Conservation (phyloP, 2,113 vertebrate genomes). For the Colossoma macropomum region DNA sequence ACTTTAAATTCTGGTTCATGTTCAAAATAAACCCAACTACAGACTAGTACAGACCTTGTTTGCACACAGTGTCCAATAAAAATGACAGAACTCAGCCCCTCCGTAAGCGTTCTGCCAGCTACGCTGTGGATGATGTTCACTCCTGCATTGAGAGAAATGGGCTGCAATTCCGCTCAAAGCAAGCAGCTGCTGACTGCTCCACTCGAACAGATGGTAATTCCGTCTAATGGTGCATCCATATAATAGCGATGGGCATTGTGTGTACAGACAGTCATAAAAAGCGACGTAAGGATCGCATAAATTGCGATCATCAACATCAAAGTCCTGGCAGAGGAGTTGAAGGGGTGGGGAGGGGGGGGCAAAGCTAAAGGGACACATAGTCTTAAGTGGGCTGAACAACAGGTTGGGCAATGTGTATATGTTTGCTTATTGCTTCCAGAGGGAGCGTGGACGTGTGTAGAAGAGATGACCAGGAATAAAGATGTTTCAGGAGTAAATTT, state of each 20-base stretch:
- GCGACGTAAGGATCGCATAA: slow-evolving; percentile 91
- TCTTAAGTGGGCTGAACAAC: slow-evolving; percentile 44
- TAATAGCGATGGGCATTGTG: slow-evolving; percentile 91
- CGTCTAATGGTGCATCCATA: slow-evolving; percentile 89
- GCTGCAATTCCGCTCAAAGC: slow-evolving; percentile 57
- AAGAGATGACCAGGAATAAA: not conserved
- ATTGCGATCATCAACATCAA: slow-evolving; percentile 93
- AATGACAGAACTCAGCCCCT: slow-evolving; percentile 15
- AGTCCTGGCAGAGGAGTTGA: slow-evolving; percentile 79
- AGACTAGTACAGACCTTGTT: not conserved
- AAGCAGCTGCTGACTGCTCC: slow-evolving; percentile 89
- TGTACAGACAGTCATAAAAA: slow-evolving; percentile 92
- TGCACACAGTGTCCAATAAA: not conserved
- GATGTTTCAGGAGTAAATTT: not conserved
- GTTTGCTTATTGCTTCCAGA: slow-evolving; percentile 33
- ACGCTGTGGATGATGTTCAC: slow-evolving; percentile 39
- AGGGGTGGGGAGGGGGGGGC: slow-evolving; percentile 10
- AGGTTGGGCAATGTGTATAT: slow-evolving; percentile 41
- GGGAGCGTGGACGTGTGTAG: not conserved
- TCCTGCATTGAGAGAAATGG: slow-evolving; percentile 54
- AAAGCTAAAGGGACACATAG: slow-evolving; percentile 48
- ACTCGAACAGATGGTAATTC: slow-evolving; percentile 92
- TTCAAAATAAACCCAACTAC: not conserved
- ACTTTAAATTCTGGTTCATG: not conserved
- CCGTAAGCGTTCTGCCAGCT: slow-evolving; percentile 19